Conservation (phyloP, 2,113 vertebrate species). For the Chinchilla lanigera region DNA sequence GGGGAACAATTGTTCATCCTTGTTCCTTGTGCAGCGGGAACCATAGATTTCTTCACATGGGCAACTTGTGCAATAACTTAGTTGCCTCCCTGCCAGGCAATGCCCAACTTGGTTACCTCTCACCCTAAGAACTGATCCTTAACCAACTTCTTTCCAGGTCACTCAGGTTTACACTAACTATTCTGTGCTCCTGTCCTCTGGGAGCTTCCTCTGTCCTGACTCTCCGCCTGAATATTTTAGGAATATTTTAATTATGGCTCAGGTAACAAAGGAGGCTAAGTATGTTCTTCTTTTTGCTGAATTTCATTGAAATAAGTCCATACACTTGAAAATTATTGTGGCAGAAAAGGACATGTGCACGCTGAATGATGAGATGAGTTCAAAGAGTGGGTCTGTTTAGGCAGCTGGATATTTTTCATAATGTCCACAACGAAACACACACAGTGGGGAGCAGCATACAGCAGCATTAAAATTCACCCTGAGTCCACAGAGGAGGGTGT, state of each 20-base stretch:
- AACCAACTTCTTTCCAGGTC: not conserved
- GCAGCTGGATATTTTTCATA: conserved; percentile 3
- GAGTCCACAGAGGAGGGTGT: not conserved
- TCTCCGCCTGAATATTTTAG: not conserved
- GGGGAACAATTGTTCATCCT: not conserved
- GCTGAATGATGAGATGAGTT: not conserved
- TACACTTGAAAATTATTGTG: not conserved
- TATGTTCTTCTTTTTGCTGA: not conserved
- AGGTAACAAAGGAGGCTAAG: not conserved
- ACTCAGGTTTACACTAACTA: not conserved
- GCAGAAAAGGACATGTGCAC: not conserved
- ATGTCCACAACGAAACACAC: not conserved
- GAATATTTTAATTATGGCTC: not conserved
- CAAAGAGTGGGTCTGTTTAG: not conserved
- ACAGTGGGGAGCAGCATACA: not conserved
- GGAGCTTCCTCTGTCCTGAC: not conserved
- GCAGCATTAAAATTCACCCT: not conserved
- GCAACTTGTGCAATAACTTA: not conserved
- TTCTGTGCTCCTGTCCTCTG: not conserved
- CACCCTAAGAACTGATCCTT: not conserved
- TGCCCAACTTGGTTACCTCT: not conserved
- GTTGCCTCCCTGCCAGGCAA: accelerated
- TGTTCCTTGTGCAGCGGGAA: not conserved
- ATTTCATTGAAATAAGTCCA: not conserved
- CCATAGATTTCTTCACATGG: not conserved